Evolutionary conservation across 2,113 vertebrate species (phyloP).

Genomic region (Istiophorus platypterus): DNA sequence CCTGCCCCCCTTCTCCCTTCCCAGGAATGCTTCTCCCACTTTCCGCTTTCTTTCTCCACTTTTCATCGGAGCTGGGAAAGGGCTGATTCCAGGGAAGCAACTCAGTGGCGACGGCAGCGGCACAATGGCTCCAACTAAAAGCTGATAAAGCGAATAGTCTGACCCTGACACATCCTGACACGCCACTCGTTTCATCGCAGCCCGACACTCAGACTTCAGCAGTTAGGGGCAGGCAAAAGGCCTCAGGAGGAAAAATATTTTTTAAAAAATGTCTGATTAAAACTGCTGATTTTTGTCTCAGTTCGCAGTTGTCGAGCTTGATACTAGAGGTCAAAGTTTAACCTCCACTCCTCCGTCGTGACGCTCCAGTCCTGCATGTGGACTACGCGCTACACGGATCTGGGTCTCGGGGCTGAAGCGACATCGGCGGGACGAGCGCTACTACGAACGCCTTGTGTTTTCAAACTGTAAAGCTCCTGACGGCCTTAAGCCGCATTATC

Average conservation of each 20-base stretch:
- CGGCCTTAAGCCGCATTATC: constrained; percentile 83
- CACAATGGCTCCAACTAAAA: constrained; percentile 53
- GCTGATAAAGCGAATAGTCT: constrained; percentile 64
- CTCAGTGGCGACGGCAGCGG: constrained; percentile 49
- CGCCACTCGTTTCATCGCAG: constrained; percentile 18
- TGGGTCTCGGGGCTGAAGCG: neutral
- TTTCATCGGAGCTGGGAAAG: constrained; percentile 45
- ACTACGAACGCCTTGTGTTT: constrained; percentile 39
- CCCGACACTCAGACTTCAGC: neutral
- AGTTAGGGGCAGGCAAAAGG: neutral
- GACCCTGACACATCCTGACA: constrained; percentile 59
- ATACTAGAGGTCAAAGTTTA: neutral
- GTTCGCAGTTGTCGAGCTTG: neutral
- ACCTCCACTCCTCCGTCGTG: neutral
- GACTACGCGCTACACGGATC: no score
- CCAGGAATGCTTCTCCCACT: constrained; percentile 40
- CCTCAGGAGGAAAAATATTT: neutral
- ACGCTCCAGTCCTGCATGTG: neutral
- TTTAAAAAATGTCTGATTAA: neutral
- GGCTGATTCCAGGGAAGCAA: constrained; percentile 54
- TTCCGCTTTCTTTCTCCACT: constrained; percentile 8
- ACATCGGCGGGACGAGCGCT: neutral
- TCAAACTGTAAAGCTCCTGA: constrained; percentile 64
- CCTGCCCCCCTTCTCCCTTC: constrained; percentile 21
- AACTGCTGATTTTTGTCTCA: neutral